Conservation (phyloP, 2,797 vertebrate genomes). For the Xiphorhynchus erythropygius region DNA sequence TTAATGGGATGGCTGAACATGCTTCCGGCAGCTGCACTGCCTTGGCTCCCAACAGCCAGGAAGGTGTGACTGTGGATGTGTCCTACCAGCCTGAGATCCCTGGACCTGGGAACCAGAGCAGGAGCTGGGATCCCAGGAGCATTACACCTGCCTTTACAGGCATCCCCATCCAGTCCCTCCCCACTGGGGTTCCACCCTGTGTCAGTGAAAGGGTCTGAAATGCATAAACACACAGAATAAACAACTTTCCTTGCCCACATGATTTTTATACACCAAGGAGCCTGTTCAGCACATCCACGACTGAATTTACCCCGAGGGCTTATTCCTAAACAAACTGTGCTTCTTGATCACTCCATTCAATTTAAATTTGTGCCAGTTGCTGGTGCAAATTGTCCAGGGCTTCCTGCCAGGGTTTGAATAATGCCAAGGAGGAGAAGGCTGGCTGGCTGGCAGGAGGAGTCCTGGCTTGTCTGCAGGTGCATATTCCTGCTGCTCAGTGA, state of each 20-base stretch:
- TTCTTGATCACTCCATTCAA: neutral
- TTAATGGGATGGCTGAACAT: neutral
- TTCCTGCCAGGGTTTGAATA: neutral
- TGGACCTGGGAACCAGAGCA: neutral
- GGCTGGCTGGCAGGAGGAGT: slow-evolving; percentile 1
- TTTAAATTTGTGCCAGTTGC: neutral
- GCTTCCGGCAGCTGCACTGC: neutral
- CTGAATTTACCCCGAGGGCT: neutral
- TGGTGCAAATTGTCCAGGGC: slow-evolving; percentile 1
- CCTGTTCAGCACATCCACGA: neutral
- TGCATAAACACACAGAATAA: neutral
- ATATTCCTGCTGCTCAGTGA: neutral
- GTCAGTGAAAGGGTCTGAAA: neutral
- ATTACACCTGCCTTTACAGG: neutral
- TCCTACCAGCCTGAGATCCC: neutral
- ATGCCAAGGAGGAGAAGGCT: neutral
- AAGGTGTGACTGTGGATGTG: neutral
- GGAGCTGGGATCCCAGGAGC: neutral
- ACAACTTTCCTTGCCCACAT: neutral
- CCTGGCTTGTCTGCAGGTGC: slow-evolving; percentile 48
- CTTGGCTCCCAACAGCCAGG: neutral
- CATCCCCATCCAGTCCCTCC: neutral
- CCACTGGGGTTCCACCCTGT: neutral
- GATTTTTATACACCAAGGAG: neutral
- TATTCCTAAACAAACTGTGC: neutral